phyloP scores from a whole-genome alignment of 2,113 vertebrate species.

The Theristicus caerulescens region DNA sequence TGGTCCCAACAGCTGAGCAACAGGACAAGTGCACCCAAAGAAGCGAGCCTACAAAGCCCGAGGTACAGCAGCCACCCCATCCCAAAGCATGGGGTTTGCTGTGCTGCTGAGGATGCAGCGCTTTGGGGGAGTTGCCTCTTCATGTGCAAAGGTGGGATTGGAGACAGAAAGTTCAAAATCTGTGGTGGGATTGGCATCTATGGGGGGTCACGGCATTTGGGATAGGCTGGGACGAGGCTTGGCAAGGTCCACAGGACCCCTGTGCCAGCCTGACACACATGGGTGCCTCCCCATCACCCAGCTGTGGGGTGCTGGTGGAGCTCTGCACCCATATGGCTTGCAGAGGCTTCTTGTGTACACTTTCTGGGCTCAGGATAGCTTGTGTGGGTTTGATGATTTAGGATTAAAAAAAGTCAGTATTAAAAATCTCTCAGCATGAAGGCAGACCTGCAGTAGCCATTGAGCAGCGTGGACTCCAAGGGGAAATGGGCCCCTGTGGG shows the following conservation, averaged over 20 bases:
- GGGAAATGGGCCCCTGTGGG: too few species aligned
- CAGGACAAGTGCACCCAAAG: background rate
- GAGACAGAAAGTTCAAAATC: background rate
- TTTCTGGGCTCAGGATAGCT: background rate
- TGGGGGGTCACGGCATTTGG: background rate
- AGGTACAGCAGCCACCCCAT: background rate
- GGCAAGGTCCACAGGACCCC: background rate
- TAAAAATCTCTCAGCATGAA: background rate
- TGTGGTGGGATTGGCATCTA: rapidly evolving
- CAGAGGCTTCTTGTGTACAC: rapidly evolving
- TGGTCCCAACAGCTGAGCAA: background rate
- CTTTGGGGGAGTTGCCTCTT: background rate
- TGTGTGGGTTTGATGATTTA: background rate
- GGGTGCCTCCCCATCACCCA: background rate
- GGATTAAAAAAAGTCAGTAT: background rate
- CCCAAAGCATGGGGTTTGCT: background rate
- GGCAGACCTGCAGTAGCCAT: background rate
- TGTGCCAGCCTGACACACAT: rapidly evolving
- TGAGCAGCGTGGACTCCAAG: rapidly evolving
- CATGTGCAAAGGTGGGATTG: rapidly evolving
- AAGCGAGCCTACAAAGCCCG: background rate
- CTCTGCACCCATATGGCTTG: background rate
- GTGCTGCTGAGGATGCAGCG: background rate
- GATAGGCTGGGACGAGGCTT: background rate
- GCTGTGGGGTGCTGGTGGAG: background rate